Base-by-base conservation (phyloP, 1,140 invertebrate species). In the Lepidotrigona ventralis region DNA sequence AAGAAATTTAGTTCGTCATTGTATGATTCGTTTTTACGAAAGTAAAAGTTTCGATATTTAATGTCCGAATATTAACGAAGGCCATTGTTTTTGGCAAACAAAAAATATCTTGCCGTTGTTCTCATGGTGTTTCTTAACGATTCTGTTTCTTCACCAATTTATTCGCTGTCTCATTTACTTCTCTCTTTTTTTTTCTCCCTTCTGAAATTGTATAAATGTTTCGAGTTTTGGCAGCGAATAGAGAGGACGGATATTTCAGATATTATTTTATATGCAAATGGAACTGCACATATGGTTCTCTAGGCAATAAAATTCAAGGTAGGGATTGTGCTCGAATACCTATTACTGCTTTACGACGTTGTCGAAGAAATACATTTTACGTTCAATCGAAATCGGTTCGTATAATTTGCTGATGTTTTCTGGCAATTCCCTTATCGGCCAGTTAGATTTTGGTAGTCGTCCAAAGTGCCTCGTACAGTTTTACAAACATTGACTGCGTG, bases 401-500 rank as follows among this genome's bases (percentile, higher is more conserved):
- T 1, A 26, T 70, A 21, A 9, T 54, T 70, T 26, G 53, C 51
- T 17, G 23, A 69, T 46, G 26, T 78, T 70, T 70, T 70, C 74
- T 60, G 81, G 21, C 74, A 33, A 78, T 78, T 82, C 66, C 46
- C 56, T 78, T 78, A 82, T 82, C 74, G 46, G 63, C 51, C 64
- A 29, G 64, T 70, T 39, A 70, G 39, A 69, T 78, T 60, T 70
- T 82, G 81, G 73, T 78, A 53, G 29, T 46, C 26, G 66, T 78
- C 81, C 81, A 77, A 77, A 82, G 26, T 39, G 12, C n/a, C 66
- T 78, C 73, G 53, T 70, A 69, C 26, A 4, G 39, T 82, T 78
- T 78, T 26, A 53, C 26, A 78, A 77, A 39, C 21, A 8, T 19
- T 17, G 21, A 66, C 29, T 21, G 15, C 23, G n/a, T 26, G 8